These are phyloP conservation scores for Scaptomyza pallida DNA, from an alignment of 1,140 invertebrate genomes.

Conservation along the genomic window DNA sequence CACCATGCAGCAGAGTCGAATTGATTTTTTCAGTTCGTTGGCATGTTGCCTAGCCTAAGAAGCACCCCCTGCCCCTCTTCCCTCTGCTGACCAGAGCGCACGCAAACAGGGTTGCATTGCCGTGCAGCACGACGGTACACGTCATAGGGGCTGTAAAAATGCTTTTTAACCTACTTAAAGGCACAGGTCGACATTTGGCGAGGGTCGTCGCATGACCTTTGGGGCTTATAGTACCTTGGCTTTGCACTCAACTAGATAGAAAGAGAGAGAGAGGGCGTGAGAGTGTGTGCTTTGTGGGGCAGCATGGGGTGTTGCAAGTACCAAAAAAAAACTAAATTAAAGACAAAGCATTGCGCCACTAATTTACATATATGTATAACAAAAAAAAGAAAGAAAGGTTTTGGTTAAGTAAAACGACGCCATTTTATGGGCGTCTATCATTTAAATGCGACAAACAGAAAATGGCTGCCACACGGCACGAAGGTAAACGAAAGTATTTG, in stretches of 20 bases:
- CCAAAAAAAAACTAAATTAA: slow-evolving; percentile 15
- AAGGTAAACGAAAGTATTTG: slow-evolving; percentile 56
- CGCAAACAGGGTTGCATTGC: slow-evolving; percentile 51
- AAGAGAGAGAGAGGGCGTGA: no score
- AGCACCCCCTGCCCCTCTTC: no score
- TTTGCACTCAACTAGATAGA: slow-evolving; percentile 1
- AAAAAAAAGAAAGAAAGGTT: no score
- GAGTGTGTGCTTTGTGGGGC: background rate
- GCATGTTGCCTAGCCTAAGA: slow-evolving; percentile 65
- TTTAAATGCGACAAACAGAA: no score
- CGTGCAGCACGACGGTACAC: slow-evolving; percentile 26
- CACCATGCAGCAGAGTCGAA: slow-evolving; percentile 34
- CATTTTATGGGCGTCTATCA: slow-evolving; percentile 24
- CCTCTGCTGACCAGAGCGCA: slow-evolving; percentile 57
- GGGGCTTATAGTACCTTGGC: slow-evolving; percentile 46
- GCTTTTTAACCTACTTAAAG: slow-evolving; percentile 77
- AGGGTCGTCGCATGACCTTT: slow-evolving; percentile 79
- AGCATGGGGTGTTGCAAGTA: slow-evolving; percentile 7
- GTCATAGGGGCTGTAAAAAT: slow-evolving; percentile 53
- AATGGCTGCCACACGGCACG: slow-evolving; percentile 44
- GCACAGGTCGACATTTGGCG: slow-evolving; percentile 70
- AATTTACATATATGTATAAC: slow-evolving; percentile 45
- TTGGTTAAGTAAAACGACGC: slow-evolving; percentile 26
- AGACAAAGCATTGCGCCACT: slow-evolving; percentile 36
- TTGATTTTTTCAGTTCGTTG: slow-evolving; percentile 82